Conservation (phyloP, 2,797 vertebrate species). For the Girardinus metallicus region DNA sequence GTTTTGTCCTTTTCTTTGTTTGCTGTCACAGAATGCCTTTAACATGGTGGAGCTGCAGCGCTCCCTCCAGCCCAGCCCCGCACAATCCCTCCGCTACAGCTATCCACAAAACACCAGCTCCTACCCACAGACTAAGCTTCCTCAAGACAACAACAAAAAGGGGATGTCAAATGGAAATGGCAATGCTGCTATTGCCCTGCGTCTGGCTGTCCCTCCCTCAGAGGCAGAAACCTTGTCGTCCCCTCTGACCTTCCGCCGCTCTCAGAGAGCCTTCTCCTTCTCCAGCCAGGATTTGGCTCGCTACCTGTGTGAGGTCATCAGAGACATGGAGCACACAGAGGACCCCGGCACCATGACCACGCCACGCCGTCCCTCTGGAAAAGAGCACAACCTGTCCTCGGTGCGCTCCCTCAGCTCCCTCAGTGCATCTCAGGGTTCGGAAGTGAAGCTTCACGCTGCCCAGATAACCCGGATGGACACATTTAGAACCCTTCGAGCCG, state of each 20-base stretch:
- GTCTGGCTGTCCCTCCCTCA: constrained; percentile 71
- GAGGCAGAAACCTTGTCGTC: constrained; percentile 69
- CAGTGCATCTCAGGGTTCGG: constrained; percentile 71
- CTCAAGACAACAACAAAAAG: constrained; percentile 65
- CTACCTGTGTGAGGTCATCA: constrained; percentile 83
- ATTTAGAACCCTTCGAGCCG: constrained; percentile 82
- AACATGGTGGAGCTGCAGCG: constrained; percentile 92
- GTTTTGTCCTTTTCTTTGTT: constrained; percentile 1
- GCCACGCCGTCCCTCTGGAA: constrained; percentile 74
- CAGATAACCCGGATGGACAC: constrained; percentile 83
- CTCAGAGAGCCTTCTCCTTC: constrained; percentile 77
- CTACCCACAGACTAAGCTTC: constrained; percentile 75
- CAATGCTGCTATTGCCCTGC: constrained; percentile 72
- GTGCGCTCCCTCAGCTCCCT: constrained; percentile 86
- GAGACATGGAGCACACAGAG: constrained; percentile 76
- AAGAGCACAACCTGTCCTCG: constrained; percentile 79
- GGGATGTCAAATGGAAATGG: constrained; percentile 51
- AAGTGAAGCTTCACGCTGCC: constrained; percentile 62
- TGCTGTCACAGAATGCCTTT: constrained; percentile 84
- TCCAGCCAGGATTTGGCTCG: constrained; percentile 81
- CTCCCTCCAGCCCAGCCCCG: constrained; percentile 85
- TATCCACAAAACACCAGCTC: constrained; percentile 71
- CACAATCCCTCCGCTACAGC: constrained; percentile 79
- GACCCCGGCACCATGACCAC: constrained; percentile 77
- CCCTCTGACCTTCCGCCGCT: constrained; percentile 73